These are phyloP conservation scores for Heliconius charithonia DNA, from an alignment of 2,888 invertebrate species.

Conservation along the genomic window DNA sequence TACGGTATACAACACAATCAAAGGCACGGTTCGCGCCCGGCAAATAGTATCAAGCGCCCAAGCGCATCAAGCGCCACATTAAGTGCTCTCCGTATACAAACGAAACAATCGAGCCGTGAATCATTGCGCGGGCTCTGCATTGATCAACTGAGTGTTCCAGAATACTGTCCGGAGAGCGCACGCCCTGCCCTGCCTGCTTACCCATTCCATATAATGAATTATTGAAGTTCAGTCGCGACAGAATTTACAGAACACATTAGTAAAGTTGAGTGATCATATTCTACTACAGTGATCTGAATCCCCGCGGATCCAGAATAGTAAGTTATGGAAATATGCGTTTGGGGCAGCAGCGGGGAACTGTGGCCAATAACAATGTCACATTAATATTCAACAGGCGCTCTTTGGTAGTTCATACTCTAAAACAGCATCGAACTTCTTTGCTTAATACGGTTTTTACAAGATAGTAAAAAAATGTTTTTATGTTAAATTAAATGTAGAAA, in stretches of 20 bases:
- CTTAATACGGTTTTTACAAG: slow-evolving; percentile 60
- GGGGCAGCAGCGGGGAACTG: slow-evolving; percentile 82
- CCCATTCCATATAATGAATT: slow-evolving; percentile 66
- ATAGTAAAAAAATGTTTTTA: slow-evolving; percentile 51
- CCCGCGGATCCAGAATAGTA: slow-evolving; percentile 82
- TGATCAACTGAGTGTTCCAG: slow-evolving; percentile 44
- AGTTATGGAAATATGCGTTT: slow-evolving; percentile 83
- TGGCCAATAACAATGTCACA: slow-evolving; percentile 83
- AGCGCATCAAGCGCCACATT: slow-evolving; percentile 50
- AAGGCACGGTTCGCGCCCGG: slow-evolving; percentile 37
- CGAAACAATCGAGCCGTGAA: slow-evolving; percentile 61
- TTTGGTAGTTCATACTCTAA: slow-evolving; percentile 74
- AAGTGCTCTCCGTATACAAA: slow-evolving; percentile 52
- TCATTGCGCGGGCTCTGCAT: slow-evolving; percentile 51
- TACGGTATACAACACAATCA: slow-evolving; percentile 30
- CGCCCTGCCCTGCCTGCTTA: slow-evolving; percentile 52
- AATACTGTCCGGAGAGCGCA: slow-evolving; percentile 38
- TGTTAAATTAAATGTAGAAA: neutral
- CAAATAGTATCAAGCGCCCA: slow-evolving; percentile 30
- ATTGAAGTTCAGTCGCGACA: slow-evolving; percentile 64
- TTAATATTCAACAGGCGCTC: slow-evolving; percentile 83
- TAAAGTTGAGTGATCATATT: slow-evolving; percentile 74
- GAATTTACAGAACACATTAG: slow-evolving; percentile 72
- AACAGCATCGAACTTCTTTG: slow-evolving; percentile 74
- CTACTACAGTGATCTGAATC: slow-evolving; percentile 76